These are phyloP conservation scores for Lepus europaeus DNA, from an alignment of 2,113 vertebrate genomes.

Conservation along the genomic window DNA sequence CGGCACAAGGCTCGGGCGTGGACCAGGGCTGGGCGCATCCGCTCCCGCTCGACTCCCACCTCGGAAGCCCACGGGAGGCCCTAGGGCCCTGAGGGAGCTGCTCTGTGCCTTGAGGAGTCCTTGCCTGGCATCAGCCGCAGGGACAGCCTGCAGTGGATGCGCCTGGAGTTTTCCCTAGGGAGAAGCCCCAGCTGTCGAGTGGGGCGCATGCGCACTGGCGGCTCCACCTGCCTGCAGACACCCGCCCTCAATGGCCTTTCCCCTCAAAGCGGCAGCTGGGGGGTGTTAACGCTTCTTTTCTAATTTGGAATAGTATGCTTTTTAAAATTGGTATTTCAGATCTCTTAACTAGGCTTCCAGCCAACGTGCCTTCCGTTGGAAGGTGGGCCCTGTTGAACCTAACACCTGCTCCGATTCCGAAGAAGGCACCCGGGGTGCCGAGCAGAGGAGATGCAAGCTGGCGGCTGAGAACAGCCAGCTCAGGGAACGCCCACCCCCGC, in stretches of 20 bases:
- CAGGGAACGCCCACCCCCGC: background rate
- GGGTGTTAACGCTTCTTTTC: conserved; percentile 76
- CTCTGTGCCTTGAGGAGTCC: too few species aligned
- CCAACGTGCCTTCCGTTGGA: conserved; percentile 62
- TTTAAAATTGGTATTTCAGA: conserved; percentile 78
- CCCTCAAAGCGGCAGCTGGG: conserved; percentile 79
- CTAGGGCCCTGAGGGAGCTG: too few species aligned
- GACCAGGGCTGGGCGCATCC: too few species aligned
- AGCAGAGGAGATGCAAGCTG: background rate
- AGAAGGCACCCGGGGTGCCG: conserved; percentile 49
- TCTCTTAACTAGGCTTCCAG: conserved; percentile 80
- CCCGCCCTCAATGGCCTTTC: conserved; percentile 45
- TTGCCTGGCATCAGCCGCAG: too few species aligned
- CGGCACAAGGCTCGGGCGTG: fast-evolving
- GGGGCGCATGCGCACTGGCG: background rate
- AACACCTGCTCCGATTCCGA: conserved; percentile 74
- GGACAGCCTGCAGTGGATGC: too few species aligned
- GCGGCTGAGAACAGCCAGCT: conserved; percentile 38
- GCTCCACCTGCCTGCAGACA: conserved; percentile 53
- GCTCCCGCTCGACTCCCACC: too few species aligned
- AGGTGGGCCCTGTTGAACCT: conserved; percentile 65
- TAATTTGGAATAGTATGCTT: conserved; percentile 78
- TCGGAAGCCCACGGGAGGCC: too few species aligned
- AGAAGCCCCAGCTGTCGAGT: background rate
- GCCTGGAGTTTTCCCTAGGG: too few species aligned